A percentile compares a stretch with the other conserved stretches of the same genome.
Conservation (phyloP, 2,113 vertebrate species). For the Lota lota region DNA sequence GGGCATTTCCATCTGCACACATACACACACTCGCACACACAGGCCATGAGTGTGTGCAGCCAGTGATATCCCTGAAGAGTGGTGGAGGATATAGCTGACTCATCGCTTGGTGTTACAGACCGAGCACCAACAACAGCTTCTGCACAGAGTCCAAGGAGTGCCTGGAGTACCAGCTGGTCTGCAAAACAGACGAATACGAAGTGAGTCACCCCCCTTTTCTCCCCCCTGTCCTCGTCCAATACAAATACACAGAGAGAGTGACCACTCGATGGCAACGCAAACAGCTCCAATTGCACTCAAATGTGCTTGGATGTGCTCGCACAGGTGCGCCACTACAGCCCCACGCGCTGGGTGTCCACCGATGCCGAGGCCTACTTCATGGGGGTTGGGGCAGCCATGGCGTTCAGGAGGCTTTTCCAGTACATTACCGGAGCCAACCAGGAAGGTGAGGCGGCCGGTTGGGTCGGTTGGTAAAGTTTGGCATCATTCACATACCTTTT, state of each 20-base stretch:
- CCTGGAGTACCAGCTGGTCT: slow-evolving; percentile 70
- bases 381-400: slow-evolving; percentile 75
- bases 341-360: slow-evolving; percentile 75
- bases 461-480: no score
- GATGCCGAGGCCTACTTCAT: slow-evolving; percentile 75
- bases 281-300: no score
- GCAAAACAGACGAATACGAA: slow-evolving; percentile 74
- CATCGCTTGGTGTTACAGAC: slow-evolving; percentile 34
- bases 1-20: no score
- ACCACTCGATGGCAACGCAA: no score
- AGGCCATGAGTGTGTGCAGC: no score
- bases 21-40: no score
- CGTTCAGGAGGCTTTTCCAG: slow-evolving; percentile 77
- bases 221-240: no score
- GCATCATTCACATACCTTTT: no score
- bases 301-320: slow-evolving; percentile 2
- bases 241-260: no score
- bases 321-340: slow-evolving; percentile 74
- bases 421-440: slow-evolving; percentile 75
- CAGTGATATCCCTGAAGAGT: no score
- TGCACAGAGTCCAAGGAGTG: slow-evolving; percentile 74
- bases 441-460: slow-evolving; percentile 45
- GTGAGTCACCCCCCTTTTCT: slow-evolving; percentile 32
- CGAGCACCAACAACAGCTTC: slow-evolving; percentile 65
- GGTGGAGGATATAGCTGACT: neutral